Base-by-base conservation (phyloP, 2,797 vertebrate genomes). In the Ibycter americanus region DNA sequence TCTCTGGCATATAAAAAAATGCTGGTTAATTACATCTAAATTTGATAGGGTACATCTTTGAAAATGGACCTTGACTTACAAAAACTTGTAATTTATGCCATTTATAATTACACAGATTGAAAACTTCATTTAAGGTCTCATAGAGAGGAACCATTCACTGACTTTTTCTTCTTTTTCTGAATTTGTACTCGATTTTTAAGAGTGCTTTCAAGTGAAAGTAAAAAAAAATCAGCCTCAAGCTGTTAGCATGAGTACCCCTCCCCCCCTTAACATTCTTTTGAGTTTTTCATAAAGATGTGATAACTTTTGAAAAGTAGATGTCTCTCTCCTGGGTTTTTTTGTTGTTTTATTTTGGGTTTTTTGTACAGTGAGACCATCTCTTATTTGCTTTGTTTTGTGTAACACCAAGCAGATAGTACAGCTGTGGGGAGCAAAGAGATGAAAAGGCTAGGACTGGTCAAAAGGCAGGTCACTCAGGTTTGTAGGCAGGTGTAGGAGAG, bases 101-200 rank as follows among this genome's bases (percentile, higher is more conserved):
- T 91, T 91, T 91, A 40, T 91, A 91, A 95, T 78, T 66, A 61
- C 52, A 73, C 26, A 82, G 25, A 89, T 79, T 58, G 42, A 86
- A 90, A 90, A 83, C 49, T 83, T 93, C n/a, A 12, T 61, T 91
- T 89, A 55, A 90, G 76, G 32, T 59, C 32, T 78, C 29, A 55
- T 6, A 31, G 47, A 86, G 42, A 62, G 29, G 25, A 87, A 70
- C 17, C 12, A 83, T n/a, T 72, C 54, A 23, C 61, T 84, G 63
- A 52, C 5, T 63, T 88, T 77, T 74, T 8, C 40, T 11, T 26
- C 13, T 52, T 90, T 62, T 88, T 80, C 29, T 83, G 59, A 84
- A 73, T 83, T 84, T 67, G 3, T 89, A 36, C 88, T 93, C 82
- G 46, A 87, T 74, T 82, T 84, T 47, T 80, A 55, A 55, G 23